Evolutionary conservation across 2,797 vertebrate genomes (phyloP).

Genomic region (Macroramphosus scolopax): DNA sequence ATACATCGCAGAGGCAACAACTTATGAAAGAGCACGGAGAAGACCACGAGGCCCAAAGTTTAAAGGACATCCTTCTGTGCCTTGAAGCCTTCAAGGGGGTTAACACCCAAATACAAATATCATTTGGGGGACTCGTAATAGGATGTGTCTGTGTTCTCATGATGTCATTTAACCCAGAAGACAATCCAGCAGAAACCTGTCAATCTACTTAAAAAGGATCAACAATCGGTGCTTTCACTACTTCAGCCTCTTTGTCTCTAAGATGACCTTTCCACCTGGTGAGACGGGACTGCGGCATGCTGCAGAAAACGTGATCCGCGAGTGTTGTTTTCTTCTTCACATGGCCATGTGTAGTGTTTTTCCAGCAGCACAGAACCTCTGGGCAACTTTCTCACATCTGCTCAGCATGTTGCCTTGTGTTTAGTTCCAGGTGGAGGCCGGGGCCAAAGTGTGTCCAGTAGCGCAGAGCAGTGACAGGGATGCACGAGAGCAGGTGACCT

Average conservation of each 20-base stretch:
- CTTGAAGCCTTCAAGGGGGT: no score
- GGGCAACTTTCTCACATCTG: slow-evolving; percentile 53
- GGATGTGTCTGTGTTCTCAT: no score
- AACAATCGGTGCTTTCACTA: slow-evolving; percentile 16
- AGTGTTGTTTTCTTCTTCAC: slow-evolving; percentile 28
- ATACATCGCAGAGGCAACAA: no score
- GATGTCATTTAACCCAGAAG: slow-evolving; percentile 6
- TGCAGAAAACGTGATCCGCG: slow-evolving; percentile 36
- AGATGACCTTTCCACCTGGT: slow-evolving; percentile 18
- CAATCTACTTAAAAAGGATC: background rate
- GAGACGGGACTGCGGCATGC: slow-evolving; percentile 31
- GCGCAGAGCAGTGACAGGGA: slow-evolving; percentile 20
- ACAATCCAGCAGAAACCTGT: slow-evolving; percentile 4
- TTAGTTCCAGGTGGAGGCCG: slow-evolving; percentile 17
- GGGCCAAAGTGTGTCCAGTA: slow-evolving; percentile 22
- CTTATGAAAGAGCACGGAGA: no score
- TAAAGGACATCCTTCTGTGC: no score
- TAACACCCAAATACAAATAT: no score
- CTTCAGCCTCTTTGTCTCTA: slow-evolving; percentile 17
- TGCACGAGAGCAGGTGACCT: slow-evolving; percentile 2
- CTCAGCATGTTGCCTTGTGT: slow-evolving; percentile 36
- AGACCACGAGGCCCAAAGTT: no score
- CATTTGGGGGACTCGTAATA: no score
- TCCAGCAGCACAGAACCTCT: slow-evolving; percentile 38
- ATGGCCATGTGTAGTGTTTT: slow-evolving; percentile 42